Evolutionary conservation across 1,140 invertebrate genomes (phyloP).

Genomic region (Anoplolepis gracilipes): DNA sequence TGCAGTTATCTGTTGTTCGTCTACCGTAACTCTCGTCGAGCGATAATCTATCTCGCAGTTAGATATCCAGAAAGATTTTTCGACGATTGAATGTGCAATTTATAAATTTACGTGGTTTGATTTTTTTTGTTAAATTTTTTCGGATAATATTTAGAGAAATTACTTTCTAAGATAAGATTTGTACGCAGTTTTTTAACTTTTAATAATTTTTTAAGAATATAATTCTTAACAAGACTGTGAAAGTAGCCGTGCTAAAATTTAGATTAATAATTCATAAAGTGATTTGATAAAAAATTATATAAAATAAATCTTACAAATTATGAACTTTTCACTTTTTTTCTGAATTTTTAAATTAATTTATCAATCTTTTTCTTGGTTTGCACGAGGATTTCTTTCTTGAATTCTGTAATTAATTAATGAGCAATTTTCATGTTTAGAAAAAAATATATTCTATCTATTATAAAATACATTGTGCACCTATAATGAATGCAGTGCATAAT

Average conservation of each 20-base stretch:
- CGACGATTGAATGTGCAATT: not conserved
- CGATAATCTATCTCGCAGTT: not conserved
- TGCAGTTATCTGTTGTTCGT: slow-evolving; percentile 18
- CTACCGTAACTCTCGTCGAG: not conserved
- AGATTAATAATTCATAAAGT: not conserved
- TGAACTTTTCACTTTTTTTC: not conserved
- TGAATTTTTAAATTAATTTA: not conserved
- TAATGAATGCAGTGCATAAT: not conserved
- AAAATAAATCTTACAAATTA: not conserved
- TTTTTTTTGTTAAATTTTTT: slow-evolving; percentile 9
- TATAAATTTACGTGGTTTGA: not conserved
- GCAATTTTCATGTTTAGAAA: not conserved
- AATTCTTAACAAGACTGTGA: not conserved
- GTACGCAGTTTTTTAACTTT: too few relatives aligned
- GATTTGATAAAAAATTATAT: not conserved
- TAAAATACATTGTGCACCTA: not conserved
- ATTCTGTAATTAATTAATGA: too few relatives aligned
- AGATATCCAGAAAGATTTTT: not conserved
- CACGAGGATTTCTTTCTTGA: too few relatives aligned
- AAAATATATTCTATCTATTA: not conserved
- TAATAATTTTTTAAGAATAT: not conserved
- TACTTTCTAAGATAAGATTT: too few relatives aligned
- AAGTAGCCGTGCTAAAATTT: not conserved
- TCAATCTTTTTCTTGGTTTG: not conserved
- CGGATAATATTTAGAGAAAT: not conserved